These are phyloP conservation scores for Drosophila ezoana DNA, from an alignment of 2,888 invertebrate species.

Conservation along the genomic window DNA sequence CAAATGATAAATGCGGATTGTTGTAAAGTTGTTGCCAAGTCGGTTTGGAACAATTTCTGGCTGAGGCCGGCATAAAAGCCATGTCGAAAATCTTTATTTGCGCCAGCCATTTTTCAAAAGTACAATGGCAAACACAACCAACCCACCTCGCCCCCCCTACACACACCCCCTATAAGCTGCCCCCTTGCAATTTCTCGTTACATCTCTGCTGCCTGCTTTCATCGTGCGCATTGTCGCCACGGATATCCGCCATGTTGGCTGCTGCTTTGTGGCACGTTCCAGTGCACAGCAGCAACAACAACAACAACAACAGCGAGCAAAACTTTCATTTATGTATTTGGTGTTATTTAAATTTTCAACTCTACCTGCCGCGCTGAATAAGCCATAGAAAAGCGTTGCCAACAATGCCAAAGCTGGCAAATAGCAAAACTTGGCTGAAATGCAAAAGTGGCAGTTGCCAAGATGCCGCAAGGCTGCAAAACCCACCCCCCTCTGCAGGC, in stretches of 20 bases:
- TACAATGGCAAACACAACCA: conserved; percentile 20
- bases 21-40: conserved; percentile 15
- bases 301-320: conserved; percentile 7
- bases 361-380: conserved; percentile 49
- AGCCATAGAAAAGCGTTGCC: conserved; percentile 62
- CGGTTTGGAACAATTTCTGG: conserved; percentile 7
- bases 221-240: conserved; percentile 72
- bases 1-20: conserved; percentile 23
- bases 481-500: neutral
- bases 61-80: conserved; percentile 12
- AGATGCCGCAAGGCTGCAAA: conserved; percentile 8
- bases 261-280: conserved; percentile 57
- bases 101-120: conserved; percentile 11
- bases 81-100: conserved; percentile 17
- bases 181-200: conserved; percentile 14
- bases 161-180: neutral
- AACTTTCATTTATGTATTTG: conserved; percentile 40
- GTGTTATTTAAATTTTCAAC: conserved; percentile 54
- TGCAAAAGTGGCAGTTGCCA: conserved; percentile 31
- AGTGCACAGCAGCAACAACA: conserved; percentile 52
- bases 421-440: conserved; percentile 59
- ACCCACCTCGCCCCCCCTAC: neutral
- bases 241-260: conserved; percentile 79
- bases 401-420: conserved; percentile 67
- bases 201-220: conserved; percentile 27